These are phyloP conservation scores for Pararge aegeria DNA, from an alignment of 1,140 invertebrate species.

Conservation along the genomic window DNA sequence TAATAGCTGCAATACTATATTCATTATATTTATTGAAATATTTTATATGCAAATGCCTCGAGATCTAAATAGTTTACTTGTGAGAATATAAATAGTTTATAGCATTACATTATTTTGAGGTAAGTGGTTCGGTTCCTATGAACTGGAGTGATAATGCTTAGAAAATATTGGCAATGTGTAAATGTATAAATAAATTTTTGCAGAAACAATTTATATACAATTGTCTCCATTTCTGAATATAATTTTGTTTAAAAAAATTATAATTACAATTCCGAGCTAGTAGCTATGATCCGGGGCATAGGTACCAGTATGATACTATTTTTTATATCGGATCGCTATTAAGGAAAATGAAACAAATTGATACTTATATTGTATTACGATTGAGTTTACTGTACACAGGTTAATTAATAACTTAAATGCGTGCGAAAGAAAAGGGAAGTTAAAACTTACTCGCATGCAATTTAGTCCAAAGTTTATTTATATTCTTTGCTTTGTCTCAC, in stretches of 20 bases:
- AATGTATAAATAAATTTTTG: constrained; percentile 71
- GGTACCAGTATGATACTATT: constrained; percentile 14
- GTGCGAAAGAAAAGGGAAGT: too few relatives aligned
- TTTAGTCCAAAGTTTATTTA: too few relatives aligned
- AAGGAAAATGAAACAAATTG: too few relatives aligned
- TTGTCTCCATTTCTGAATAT: constrained; percentile 52
- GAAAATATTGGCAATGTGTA: constrained; percentile 62
- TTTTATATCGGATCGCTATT: too few relatives aligned
- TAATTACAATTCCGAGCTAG: neutral
- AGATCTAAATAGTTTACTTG: constrained; percentile 28
- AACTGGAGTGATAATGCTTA: constrained; percentile 54
- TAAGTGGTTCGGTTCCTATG: constrained; percentile 55
- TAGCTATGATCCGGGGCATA: neutral
- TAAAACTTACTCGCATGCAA: too few relatives aligned
- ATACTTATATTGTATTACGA: too few relatives aligned
- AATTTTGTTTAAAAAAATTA: neutral
- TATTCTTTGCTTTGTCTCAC: too few relatives aligned
- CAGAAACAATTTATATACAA: constrained; percentile 45
- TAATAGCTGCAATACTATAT: constrained; percentile 10
- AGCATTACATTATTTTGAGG: constrained; percentile 31
- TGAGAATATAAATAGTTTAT: constrained; percentile 31
- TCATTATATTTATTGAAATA: constrained; percentile 11
- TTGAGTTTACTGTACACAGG: too few relatives aligned
- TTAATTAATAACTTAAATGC: too few relatives aligned
- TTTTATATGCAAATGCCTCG: constrained; percentile 17